Evolutionary conservation across 2,888 invertebrate species (phyloP).

Genomic region (Caenorhabditis angaria): DNA sequence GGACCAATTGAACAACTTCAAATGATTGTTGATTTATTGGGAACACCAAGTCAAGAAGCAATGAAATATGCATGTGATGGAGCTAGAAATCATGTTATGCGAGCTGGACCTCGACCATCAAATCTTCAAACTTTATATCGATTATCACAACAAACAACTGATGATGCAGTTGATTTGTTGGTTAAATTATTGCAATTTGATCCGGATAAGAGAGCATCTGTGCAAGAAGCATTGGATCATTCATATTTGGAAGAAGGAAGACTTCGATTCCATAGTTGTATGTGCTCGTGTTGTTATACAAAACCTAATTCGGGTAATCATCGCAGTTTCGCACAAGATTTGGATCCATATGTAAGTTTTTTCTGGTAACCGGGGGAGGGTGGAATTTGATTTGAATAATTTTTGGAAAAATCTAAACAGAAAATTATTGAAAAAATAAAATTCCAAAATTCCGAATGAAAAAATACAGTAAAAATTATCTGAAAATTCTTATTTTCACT

Average conservation of each 20-base stretch:
- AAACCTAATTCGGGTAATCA: constrained; percentile 34
- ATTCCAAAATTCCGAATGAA: too few species aligned
- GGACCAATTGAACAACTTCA: constrained; percentile 97
- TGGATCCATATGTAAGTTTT: constrained; percentile 64
- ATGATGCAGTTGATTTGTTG: constrained; percentile 95
- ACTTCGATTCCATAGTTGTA: constrained; percentile 97
- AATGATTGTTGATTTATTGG: constrained; percentile 93
- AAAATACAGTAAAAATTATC: too few species aligned
- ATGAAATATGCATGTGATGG: constrained; percentile 97
- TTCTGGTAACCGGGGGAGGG: neutral
- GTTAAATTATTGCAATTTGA: constrained; percentile 98
- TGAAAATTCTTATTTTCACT: too few species aligned
- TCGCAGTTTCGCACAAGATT: constrained; percentile 54
- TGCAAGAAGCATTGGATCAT: constrained; percentile 92
- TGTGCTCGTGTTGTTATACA: constrained; percentile 91
- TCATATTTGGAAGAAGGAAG: constrained; percentile 97
- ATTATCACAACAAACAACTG: constrained; percentile 90
- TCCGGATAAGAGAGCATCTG: constrained; percentile 84
- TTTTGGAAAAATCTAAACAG: too few species aligned
- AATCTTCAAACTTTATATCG: constrained; percentile 80
- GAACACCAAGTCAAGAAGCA: constrained; percentile 92
- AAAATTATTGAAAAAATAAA: too few species aligned
- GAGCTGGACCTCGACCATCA: constrained; percentile 39
- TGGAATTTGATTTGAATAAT: too few species aligned
- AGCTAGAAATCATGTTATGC: constrained; percentile 84